These are phyloP conservation scores for Eulithis prunata DNA, from an alignment of 2,888 invertebrate species.

Conservation along the genomic window DNA sequence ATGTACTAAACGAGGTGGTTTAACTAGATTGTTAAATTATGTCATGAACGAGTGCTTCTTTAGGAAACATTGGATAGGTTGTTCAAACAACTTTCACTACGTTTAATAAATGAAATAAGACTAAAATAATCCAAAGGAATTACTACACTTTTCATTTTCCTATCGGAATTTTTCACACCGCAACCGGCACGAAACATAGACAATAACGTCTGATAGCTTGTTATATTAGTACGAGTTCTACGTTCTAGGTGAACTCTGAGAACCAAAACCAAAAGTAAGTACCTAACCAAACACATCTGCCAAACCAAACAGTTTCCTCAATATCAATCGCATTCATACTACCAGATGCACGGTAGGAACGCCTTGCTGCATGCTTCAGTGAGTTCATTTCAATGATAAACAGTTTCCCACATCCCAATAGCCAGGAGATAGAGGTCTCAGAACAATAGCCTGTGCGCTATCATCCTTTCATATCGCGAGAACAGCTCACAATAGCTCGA, in stretches of 20 bases:
- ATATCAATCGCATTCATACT: slow-evolving; percentile 6
- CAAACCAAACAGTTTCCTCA: slow-evolving; percentile 8
- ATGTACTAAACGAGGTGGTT: background rate
- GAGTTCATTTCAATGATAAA: slow-evolving; percentile 35
- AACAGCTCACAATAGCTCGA: slow-evolving; percentile 53
- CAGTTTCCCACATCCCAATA: slow-evolving; percentile 53
- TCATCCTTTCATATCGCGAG: slow-evolving; percentile 69
- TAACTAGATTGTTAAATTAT: slow-evolving; percentile 16
- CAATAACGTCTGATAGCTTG: too few species aligned
- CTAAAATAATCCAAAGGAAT: too few species aligned
- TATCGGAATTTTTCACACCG: too few species aligned
- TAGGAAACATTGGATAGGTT: background rate
- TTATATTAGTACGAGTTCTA: too few species aligned
- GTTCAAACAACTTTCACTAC: background rate
- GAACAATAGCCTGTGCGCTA: slow-evolving; percentile 59
- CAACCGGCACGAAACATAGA: too few species aligned
- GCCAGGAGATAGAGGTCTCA: slow-evolving; percentile 51
- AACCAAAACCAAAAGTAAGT: too few species aligned
- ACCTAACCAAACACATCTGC: background rate
- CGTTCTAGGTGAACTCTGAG: too few species aligned
- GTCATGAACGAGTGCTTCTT: slow-evolving; percentile 15
- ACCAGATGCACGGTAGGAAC: slow-evolving; percentile 10
- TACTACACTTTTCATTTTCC: too few species aligned
- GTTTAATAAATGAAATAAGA: background rate
- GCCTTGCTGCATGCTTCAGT: slow-evolving; percentile 19